phyloP scores from a whole-genome alignment of 2,113 vertebrate species.

The Chaetura pelagica region DNA sequence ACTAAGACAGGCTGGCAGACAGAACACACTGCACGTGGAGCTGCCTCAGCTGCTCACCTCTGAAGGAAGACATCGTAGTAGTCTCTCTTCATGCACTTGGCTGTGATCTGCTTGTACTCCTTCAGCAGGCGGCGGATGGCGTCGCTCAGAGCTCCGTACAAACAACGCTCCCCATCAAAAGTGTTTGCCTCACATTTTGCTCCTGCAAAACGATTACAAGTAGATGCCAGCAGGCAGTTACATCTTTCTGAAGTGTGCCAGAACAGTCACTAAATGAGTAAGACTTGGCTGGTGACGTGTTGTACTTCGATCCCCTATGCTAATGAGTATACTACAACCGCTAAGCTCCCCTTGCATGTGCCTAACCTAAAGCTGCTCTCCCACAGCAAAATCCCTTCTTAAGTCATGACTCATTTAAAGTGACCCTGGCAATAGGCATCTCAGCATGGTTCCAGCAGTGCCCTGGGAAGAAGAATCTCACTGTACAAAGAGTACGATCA shows the following conservation, averaged over 20 bases:
- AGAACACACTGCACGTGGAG: not conserved
- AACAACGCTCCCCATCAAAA: constrained; percentile 92
- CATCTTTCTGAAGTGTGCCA: not conserved
- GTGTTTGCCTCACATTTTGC: constrained; percentile 97
- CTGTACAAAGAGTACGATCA: not conserved
- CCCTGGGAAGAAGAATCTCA: not conserved
- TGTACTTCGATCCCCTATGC: not conserved
- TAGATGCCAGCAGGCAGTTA: not conserved
- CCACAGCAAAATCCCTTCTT: not conserved
- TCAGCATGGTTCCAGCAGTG: not conserved
- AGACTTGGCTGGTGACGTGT: not conserved
- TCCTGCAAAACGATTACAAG: constrained; percentile 72
- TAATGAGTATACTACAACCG: not conserved
- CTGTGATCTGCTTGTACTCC: constrained; percentile 93
- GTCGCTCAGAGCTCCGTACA: constrained; percentile 92
- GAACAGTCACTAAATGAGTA: accelerated
- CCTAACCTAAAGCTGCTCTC: not conserved
- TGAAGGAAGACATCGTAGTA: constrained; percentile 92
- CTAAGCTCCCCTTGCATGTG: not conserved
- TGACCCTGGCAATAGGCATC: not conserved
- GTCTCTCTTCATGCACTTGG: constrained; percentile 88
- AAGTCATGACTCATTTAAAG: not conserved
- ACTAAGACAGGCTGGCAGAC: not conserved
- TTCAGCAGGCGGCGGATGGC: constrained; percentile 88
- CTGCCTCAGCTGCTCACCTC: constrained; percentile 76